Base-by-base conservation (phyloP, 2,797 vertebrate species). In the Aphelocoma californica region DNA sequence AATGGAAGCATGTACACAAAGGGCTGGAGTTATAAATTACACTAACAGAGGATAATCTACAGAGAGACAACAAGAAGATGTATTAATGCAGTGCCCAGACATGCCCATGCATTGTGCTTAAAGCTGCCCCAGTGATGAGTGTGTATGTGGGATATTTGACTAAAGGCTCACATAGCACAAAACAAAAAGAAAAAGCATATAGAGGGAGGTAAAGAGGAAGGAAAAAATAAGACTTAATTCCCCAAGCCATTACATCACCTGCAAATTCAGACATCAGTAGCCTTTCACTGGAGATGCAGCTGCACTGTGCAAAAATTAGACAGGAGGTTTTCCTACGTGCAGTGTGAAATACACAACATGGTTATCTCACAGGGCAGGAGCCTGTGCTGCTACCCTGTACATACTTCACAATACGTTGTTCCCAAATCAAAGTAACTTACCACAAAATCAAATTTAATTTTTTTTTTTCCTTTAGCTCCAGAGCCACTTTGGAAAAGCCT, bases 31-130 rank as follows among this genome's bases (percentile, higher is more conserved):
- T 93, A 80, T 15, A 90, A 94, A 93, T 95, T 89, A 81, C 74
- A 61, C 88, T 61, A 91, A 85, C 45, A 94, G 83, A 71, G 94
- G 93, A 95, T 96, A 95, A 96, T 89, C 92, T 93, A 62, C 77
- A 81, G 90, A 71, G 88, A 94, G 74, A 89, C 92, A 95, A 90
- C 32, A 72, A 64, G 6, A 47, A 65, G 83, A 85, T 67, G 36
- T 19, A 85, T 88, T 92, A 93, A 90, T 34, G 69, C 81, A 77
- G 93, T 94, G 96, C 96, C 90, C 93, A 83, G 96, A 93, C 95
- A 94, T 96, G 96, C 78, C 95, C 92, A 26, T 51, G 83, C 78
- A 61, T 78, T 94, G 67, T 94, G 78, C 74, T 74, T 42, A 80
- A 88, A 91, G 91, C 90, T 71, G 32, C 62, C 71, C 83, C 77